phyloP scores from a whole-genome alignment of 2,797 vertebrate genomes.

The Menidia menidia region DNA sequence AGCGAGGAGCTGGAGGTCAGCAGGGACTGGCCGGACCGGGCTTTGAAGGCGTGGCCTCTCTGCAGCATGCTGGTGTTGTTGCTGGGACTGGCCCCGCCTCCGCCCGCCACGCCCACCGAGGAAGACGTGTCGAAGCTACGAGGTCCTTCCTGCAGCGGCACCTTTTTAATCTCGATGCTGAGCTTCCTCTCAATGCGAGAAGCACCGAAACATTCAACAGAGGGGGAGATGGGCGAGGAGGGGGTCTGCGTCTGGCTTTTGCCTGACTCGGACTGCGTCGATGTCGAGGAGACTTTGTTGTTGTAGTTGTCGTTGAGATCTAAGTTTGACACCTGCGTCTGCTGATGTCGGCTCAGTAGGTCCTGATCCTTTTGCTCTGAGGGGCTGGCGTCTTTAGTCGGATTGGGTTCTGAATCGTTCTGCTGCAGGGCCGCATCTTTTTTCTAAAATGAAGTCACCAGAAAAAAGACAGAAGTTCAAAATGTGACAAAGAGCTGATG shows the following conservation, averaged over 20 bases:
- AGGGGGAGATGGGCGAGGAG: slow-evolving; percentile 75
- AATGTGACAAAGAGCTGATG: background rate
- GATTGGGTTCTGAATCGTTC: slow-evolving; percentile 56
- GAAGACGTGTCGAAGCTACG: slow-evolving; percentile 90
- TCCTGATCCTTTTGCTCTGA: slow-evolving; percentile 67
- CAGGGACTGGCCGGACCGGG: slow-evolving; percentile 79
- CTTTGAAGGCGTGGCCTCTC: slow-evolving; percentile 90
- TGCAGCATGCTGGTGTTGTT: slow-evolving; percentile 81
- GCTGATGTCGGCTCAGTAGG: slow-evolving; percentile 60
- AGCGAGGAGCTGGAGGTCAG: slow-evolving; percentile 80
- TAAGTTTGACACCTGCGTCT: slow-evolving; percentile 71
- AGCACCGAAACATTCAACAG: slow-evolving; percentile 74
- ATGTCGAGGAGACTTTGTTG: slow-evolving; percentile 77
- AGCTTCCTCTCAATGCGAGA: slow-evolving; percentile 91
- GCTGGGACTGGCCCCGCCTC: slow-evolving; percentile 16
- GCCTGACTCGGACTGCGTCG: slow-evolving; percentile 51
- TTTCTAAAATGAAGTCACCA: slow-evolving; percentile 55
- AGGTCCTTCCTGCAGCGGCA: slow-evolving; percentile 93
- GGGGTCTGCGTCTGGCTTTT: slow-evolving; percentile 74
- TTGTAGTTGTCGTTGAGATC: slow-evolving; percentile 94
- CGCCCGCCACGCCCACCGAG: slow-evolving; percentile 47
- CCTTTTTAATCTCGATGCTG: slow-evolving; percentile 97
- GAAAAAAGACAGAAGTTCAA: background rate
- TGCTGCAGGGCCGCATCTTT: slow-evolving; percentile 56
- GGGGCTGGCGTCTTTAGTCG: slow-evolving; percentile 53